These are phyloP conservation scores for Pionites leucogaster DNA, from an alignment of 2,113 vertebrate genomes.

Conservation along the genomic window DNA sequence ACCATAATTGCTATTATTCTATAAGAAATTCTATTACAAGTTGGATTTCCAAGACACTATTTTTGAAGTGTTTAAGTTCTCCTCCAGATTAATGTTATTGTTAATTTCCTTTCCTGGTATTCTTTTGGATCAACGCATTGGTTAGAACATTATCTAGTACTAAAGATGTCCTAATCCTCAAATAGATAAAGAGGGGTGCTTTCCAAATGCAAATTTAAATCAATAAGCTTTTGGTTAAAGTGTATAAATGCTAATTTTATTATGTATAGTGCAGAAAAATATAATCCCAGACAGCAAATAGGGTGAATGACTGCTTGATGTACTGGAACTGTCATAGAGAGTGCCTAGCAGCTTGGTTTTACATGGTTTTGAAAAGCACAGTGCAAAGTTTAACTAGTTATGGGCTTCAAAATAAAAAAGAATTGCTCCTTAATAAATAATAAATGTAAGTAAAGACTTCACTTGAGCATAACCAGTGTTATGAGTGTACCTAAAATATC, in stretches of 20 bases:
- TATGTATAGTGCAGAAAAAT: background rate
- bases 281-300: background rate
- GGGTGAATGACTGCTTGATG: background rate
- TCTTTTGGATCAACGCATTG: background rate
- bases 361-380: background rate
- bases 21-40: background rate
- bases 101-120: background rate
- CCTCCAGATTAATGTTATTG: background rate
- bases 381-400: background rate
- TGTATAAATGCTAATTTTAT: background rate
- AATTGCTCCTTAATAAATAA: background rate
- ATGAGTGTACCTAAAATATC: background rate
- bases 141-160: background rate
- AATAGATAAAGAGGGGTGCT: background rate
- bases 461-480: background rate
- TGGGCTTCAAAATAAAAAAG: background rate
- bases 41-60: background rate
- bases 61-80: background rate
- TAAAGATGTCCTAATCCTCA: background rate
- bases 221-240: background rate
- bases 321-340: background rate
- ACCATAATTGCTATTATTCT: background rate
- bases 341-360: background rate
- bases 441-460: background rate
- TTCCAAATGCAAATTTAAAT: background rate